A percentile compares a stretch with the other conserved stretches of the same genome.
phyloP scores from a whole-genome alignment of 2,888 invertebrate genomes.

The Cosmopolites sordidus region DNA sequence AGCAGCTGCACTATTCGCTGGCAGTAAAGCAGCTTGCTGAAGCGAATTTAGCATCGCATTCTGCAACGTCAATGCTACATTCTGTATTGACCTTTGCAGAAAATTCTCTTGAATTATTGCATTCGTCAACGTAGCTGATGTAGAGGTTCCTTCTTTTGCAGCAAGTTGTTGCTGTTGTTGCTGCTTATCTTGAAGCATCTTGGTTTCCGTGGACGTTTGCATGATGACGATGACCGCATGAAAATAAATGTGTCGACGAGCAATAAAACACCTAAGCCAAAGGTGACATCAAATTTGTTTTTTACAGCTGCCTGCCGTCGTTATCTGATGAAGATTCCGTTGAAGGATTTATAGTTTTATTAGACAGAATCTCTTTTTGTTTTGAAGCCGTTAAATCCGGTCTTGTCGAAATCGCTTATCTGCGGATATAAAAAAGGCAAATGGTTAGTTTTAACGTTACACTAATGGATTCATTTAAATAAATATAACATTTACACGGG shows the following conservation, averaged over 20 bases:
- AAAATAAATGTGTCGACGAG: neutral
- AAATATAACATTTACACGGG: conserved; percentile 1
- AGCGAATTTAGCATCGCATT: conserved; percentile 81
- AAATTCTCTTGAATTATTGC: conserved; percentile 61
- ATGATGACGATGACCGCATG: conserved; percentile 14
- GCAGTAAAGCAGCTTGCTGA: conserved; percentile 77
- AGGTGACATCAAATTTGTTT: neutral
- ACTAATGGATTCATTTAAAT: neutral
- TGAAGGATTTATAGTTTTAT: conserved; percentile 3
- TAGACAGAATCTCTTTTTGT: too few relatives aligned
- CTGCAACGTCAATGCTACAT: conserved; percentile 76
- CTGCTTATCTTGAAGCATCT: conserved; percentile 27
- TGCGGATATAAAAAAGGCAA: conserved; percentile 1
- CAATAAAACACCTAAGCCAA: too few relatives aligned
- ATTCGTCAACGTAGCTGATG: conserved; percentile 38
- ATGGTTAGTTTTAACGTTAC: neutral
- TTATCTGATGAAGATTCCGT: conserved; percentile 8
- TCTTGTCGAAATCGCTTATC: neutral
- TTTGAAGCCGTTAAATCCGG: neutral
- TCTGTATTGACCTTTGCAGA: conserved; percentile 58
- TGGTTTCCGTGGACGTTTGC: conserved; percentile 26
- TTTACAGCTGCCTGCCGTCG: conserved; percentile 4
- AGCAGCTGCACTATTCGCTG: conserved; percentile 78
- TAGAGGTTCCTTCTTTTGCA: neutral
- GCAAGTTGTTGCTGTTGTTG: conserved; percentile 26